Evolutionary conservation across 2,113 vertebrate species (phyloP).

Genomic region (Desmodus rotundus): DNA sequence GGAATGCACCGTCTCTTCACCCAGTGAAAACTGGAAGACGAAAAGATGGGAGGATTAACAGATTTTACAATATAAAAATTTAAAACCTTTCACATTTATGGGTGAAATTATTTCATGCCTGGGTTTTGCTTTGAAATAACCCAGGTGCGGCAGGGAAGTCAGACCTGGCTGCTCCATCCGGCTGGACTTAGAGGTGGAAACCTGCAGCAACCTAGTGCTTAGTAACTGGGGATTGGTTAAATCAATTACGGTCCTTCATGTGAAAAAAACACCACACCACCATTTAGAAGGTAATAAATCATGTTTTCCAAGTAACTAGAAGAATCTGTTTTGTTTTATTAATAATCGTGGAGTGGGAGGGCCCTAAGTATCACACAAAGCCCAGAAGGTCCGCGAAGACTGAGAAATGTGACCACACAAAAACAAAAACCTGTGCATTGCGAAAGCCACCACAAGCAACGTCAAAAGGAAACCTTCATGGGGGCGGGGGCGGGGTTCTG

Average conservation of each 20-base stretch:
- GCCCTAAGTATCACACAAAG: background rate
- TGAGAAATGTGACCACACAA: background rate
- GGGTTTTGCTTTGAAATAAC: background rate
- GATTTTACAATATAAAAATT: background rate
- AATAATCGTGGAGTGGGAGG: background rate
- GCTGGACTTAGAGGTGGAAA: background rate
- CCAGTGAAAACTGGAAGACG: background rate
- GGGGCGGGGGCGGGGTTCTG: background rate
- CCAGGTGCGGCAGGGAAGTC: background rate
- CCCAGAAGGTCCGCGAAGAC: background rate
- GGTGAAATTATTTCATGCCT: background rate
- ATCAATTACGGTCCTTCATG: background rate
- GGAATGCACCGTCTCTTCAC: background rate
- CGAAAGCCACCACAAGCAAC: background rate
- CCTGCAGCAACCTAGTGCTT: background rate
- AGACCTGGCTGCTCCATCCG: background rate
- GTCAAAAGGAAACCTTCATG: background rate
- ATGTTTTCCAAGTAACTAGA: background rate
- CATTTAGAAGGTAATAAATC: background rate
- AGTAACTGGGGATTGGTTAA: background rate
- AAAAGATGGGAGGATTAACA: background rate
- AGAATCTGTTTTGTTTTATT: background rate
- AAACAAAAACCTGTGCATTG: background rate
- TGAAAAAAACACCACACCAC: background rate
- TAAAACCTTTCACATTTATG: background rate